These are phyloP conservation scores for Cryptus armator DNA, from an alignment of 2,888 invertebrate species.

Conservation along the genomic window DNA sequence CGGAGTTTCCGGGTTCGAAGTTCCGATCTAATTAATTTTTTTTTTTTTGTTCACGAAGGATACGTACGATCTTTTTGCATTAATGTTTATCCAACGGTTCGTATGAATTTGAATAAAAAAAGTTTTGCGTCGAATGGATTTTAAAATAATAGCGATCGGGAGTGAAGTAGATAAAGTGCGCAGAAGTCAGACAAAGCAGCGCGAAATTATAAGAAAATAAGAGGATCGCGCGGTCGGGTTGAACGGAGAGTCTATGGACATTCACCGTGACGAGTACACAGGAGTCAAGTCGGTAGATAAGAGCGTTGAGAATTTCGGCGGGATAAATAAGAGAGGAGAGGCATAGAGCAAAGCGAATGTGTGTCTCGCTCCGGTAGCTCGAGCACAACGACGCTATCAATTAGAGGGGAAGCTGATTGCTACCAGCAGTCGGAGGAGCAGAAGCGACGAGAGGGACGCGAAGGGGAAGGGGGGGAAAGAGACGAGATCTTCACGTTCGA, in stretches of 20 bases:
- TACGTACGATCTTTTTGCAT: too few species aligned
- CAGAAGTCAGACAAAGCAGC: neutral
- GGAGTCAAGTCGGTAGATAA: neutral
- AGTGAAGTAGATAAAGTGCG: slow-evolving; percentile 2
- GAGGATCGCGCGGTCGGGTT: neutral
- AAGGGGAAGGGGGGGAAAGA: slow-evolving; percentile 21
- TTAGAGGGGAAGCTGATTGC: slow-evolving; percentile 57
- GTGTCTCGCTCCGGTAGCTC: slow-evolving; percentile 58
- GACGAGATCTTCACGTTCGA: slow-evolving; percentile 66
- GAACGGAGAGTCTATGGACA: neutral
- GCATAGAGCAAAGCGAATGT: slow-evolving; percentile 7
- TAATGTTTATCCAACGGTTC: neutral
- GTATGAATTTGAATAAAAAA: neutral
- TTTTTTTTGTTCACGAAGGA: too few species aligned
- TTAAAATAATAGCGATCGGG: neutral
- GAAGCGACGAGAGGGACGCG: slow-evolving; percentile 21
- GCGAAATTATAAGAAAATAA: neutral
- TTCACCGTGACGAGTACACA: neutral
- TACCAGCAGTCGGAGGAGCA: slow-evolving; percentile 26
- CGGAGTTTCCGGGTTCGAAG: too few species aligned
- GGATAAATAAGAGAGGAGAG: slow-evolving; percentile 4
- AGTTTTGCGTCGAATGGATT: neutral
- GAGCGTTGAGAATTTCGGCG: slow-evolving; percentile 16
- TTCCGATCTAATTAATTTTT: too few species aligned
- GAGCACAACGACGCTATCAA: slow-evolving; percentile 49